Evolutionary conservation across 23 tunicate species (phyloP), one percentile per base, ranked within the genome.

Genomic region (Phallusia fumigata): DNA sequence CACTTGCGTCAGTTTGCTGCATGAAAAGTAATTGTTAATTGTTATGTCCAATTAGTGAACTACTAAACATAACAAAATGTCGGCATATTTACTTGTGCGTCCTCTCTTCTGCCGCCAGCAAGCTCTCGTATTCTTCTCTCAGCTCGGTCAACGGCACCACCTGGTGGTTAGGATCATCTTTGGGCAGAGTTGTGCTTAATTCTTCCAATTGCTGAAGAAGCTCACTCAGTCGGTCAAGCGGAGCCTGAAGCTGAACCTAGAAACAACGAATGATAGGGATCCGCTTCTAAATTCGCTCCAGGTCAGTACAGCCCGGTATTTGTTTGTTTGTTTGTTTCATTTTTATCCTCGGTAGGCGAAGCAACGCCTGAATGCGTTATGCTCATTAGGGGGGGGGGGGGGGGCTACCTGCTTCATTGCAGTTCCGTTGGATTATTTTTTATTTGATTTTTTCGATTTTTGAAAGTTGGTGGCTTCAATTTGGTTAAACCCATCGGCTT

Each of bases 1-100:
- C 10, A 87, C 76, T 83, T 91, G 88, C 2, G 87, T 83, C 65
- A 91, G 82, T 83, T 91, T 91, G 53, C 96, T 91, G 85, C n/a
- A n/a, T n/a, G 10, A 3, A 40, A 40, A 40, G 47, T 5, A 3
- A 40, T 40, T 40, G 47, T 10, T 40, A 3, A 40, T 65, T 65
- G 6, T 65, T 65, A 65, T 65, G 74, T 65, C 31, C 3, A 12
- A 11, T 5, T 5, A 12, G 32, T 26, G 32, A 40, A 40, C 47
- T 10, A 40, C 47, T 3, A 40, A 40, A 40, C 8, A 10, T 6
- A 65, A 65, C 2, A 77, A 35, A 19, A 33, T 74, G 28, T 58
- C n/a, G 69, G 69, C 13, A 16, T 81, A 58, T 74, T 36, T 80
- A 89, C 95, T 35, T 76, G 85, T 84, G 81, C 53, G 76, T 73